Evolutionary conservation across 2,113 vertebrate species (phyloP), one percentile per base, ranked within the genome.

Genomic region (Callocephalon fimbriatum): DNA sequence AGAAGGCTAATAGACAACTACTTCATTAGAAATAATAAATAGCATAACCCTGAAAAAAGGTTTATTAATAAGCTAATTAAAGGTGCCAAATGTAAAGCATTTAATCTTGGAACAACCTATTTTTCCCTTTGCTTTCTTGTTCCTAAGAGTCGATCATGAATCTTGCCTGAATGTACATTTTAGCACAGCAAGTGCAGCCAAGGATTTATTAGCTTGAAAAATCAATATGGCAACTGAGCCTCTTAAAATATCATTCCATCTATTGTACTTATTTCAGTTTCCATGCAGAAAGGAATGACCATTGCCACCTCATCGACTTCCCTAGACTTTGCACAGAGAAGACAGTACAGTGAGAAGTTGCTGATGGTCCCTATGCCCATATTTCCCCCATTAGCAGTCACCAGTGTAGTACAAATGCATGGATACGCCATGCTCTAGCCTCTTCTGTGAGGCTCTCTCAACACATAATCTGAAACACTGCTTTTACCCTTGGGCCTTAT

Each of bases 181-280:
- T 78, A 96, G 91, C 45, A 58, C 37, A 58, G 65, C 12, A 84
- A 95, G 53, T 45, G 50, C n/a, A 94, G 91, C 70, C 86, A 95
- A 93, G 73, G 66, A 95, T 93, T 95, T 96, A 96, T 94, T 87
- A 94, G 70, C 27, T 61, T 86, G 53, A 92, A 86, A 97, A 95
- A 97, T 89, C 94, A 91, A 89, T 65, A 70, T 89, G 71, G 63
- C 71, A 93, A 80, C 58, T 15, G 58, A 89, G 29, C 8, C 50
- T 79, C 79, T 85, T 4, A 9, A 89, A 68, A n/a, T 61, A 79
- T 65, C 74, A 71, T 82, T 95, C 37, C 58, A 93, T 35, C 44
- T 84, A 63, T 51, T 92, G 67, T 21, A 79, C 15, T 42, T 73
- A 20, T 74, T 80, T 62, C 63, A 63, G 26, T 78, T 94, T 65